Base-by-base conservation (phyloP, 2,888 invertebrate species). In the Acrobasis repandana region DNA sequence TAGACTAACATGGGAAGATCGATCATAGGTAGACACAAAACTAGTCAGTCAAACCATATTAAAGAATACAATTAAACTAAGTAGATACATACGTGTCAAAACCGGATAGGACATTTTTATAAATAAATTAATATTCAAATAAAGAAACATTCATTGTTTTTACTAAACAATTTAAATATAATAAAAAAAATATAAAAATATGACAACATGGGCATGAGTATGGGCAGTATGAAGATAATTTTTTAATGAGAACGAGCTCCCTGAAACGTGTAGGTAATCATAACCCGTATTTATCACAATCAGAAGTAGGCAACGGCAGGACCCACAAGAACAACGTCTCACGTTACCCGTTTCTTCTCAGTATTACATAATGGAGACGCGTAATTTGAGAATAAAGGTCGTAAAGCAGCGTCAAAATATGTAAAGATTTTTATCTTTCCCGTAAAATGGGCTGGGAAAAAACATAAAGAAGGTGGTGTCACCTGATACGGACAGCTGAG, bases 391-490 rank as follows among this genome's bases (percentile, higher is more conserved):
- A 92, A 87, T 89, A 79, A 88, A 78, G 81, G 77, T 82, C 81
- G 86, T 86, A 89, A 89, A 89, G 85, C 90, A 86, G 88, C 88
- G 89, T 92, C 91, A 91, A 92, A 92, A 92, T 92, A 92, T 92
- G 93, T 92, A 90, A 88, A 92, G 92, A 93, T 93, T 87, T 85
- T 90, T 91, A 92, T 93, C 93, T 90, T 91, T 91, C 78, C 90
- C 88, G 90, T 92, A 92, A 92, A 93, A 92, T 84, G 87, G 92
- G 90, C 90, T 92, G 92, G 91, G 93, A 93, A 93, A 92, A 93
- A 92, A 93, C 93, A 93, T 93, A 93, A 93, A 93, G 92, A 91
- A 92, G 90, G 88, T 85, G 89, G 90, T 92, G 92, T 92, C 93
- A 92, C 92, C 92, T 92, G 92, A 91, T 88, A 90, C 86, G 80